Evolutionary conservation across 2,888 invertebrate genomes (phyloP), one percentile per base, ranked within the genome.

Genomic region (Flexamia atlantica): DNA sequence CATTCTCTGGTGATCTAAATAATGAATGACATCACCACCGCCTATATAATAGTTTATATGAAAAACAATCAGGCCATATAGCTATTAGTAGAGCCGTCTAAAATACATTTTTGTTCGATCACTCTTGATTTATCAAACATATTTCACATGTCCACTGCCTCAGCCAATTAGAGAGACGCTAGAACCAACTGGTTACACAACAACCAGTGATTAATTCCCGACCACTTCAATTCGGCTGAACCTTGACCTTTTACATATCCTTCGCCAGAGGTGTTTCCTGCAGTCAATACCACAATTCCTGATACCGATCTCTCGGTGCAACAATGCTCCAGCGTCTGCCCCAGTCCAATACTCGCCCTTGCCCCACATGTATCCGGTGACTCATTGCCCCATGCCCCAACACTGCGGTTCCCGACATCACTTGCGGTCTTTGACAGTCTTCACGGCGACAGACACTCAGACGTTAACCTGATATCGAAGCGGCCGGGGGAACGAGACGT

Each of bases 351-450:
- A 17, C 64, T 53, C 53, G 53, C 53, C 53, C 53, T 53, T 53
- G 53, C 53, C 53, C 53, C 53, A 53, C 20, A 53, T 53, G 53
- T 53, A 53, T 46, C 46, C 46, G 46, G 46, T 46, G 46, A 46
- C 46, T 12, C 46, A 9, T 46, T 46, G 46, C 46, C 4, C 17
- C 46, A 46, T 46, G 46, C 46, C 4, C 17, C 46, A 46, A 17
- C 46, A 17, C 17, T 17, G 46, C 46, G 46, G 46, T 46, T 46
- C 53, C 23, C 23, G 2, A 53, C 53, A 23, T 53, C 4, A 53
- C 23, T 3, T 17, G 64, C 25, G 28, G 28, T 28, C 30, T 9
- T 30, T 64, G 64, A 28, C 64, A 14, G 64, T 64, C 64, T 64
- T 64, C 64, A 28, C 20, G 14, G 57, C 20, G 23, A 23, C 23